phyloP scores from a whole-genome alignment of 1,140 invertebrate genomes.

The Drosophila paulistorum region DNA sequence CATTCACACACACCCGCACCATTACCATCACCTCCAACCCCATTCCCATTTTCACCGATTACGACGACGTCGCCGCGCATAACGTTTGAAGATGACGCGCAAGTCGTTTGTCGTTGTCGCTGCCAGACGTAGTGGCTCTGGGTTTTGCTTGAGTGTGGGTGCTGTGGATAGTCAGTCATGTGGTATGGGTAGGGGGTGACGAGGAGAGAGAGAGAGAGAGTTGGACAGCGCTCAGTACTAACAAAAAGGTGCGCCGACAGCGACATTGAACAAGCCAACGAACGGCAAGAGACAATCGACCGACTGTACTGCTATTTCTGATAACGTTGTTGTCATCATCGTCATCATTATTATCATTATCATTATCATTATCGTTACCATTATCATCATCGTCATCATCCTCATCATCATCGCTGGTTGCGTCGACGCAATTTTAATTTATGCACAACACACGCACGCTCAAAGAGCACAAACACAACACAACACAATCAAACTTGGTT shows the following conservation, averaged over 20 bases:
- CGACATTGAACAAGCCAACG: conserved; percentile 69
- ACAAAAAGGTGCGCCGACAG: conserved; percentile 59
- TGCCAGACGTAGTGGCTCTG: conserved; percentile 71
- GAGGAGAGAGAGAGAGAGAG: neutral
- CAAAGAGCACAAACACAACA: conserved; percentile 32
- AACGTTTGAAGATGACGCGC: conserved; percentile 71
- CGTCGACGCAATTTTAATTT: conserved; percentile 73
- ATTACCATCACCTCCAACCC: neutral
- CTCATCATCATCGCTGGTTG: conserved; percentile 56
- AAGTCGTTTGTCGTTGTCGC: conserved; percentile 54
- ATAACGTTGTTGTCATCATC: conserved; percentile 67
- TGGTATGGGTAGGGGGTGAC: neutral
- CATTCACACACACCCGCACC: neutral
- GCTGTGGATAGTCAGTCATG: conserved; percentile 9
- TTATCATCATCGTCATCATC: conserved; percentile 55
- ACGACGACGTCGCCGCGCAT: conserved; percentile 58
- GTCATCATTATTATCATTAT: conserved; percentile 11
- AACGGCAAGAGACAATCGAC: conserved; percentile 31
- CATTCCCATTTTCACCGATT: conserved; percentile 23
- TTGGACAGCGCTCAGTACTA: conserved; percentile 35
- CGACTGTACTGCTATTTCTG: conserved; percentile 38
- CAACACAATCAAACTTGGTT: conserved; percentile 54
- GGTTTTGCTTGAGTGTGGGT: conserved; percentile 43
- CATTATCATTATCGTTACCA: conserved; percentile 54
- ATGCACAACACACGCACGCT: conserved; percentile 56